These are phyloP conservation scores for Acromyrmex echinatior DNA, from an alignment of 1,140 invertebrate genomes.

Conservation along the genomic window DNA sequence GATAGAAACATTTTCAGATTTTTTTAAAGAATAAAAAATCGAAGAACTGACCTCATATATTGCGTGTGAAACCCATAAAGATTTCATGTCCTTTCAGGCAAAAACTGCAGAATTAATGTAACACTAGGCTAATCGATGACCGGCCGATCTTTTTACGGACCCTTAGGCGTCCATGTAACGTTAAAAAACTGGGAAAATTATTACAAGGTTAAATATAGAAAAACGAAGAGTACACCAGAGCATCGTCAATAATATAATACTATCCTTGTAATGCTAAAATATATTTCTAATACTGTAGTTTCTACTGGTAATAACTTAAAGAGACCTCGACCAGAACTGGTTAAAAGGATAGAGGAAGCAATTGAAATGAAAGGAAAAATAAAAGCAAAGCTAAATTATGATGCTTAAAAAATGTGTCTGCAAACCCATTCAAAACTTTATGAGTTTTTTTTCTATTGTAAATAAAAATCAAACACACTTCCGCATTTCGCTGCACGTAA, in stretches of 20 bases:
- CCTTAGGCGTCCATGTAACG: background rate
- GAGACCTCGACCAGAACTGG: background rate
- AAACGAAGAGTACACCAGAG: background rate
- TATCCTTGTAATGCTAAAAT: background rate
- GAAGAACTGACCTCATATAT: slow-evolving; percentile 9
- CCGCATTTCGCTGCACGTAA: background rate
- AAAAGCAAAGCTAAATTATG: background rate
- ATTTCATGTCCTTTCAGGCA: background rate
- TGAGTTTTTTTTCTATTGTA: background rate
- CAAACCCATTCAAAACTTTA: background rate
- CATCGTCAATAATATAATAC: background rate
- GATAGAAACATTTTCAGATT: background rate
- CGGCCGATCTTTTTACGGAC: background rate
- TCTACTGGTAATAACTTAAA: background rate
- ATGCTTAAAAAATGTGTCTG: background rate
- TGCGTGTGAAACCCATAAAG: background rate
- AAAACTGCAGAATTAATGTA: background rate
- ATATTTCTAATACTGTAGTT: background rate
- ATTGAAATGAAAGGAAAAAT: background rate
- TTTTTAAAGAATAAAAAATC: background rate
- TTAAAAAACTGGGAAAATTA: slow-evolving; percentile 19
- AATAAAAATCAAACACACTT: background rate
- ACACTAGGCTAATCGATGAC: background rate
- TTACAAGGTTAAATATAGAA: background rate
- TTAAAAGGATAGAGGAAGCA: background rate